These are phyloP conservation scores for Argyra leucocephala DNA, from an alignment of 2,888 invertebrate species.

Conservation along the genomic window DNA sequence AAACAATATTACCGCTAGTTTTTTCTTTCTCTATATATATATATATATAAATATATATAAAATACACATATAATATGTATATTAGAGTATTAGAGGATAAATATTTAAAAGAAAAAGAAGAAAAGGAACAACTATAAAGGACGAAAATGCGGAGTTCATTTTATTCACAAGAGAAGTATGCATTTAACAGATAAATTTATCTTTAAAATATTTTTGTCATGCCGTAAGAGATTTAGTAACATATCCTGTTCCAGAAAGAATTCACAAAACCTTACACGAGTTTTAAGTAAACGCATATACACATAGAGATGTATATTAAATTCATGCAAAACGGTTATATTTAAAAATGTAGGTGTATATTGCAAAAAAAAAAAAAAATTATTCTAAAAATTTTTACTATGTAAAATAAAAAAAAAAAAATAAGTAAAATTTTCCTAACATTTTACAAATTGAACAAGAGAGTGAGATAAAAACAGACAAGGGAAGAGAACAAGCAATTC, in stretches of 20 bases:
- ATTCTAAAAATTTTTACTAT: not conserved
- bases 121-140: not conserved
- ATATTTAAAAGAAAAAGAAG: not conserved
- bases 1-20: no score
- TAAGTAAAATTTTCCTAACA: no score
- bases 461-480: not conserved
- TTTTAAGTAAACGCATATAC: not conserved
- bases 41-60: not conserved
- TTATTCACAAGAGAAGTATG: conserved; percentile 6
- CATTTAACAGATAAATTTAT: conserved; percentile 6
- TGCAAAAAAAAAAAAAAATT: not conserved
- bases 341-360: no score
- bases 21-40: no score
- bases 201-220: not conserved
- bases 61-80: no score
- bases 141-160: not conserved
- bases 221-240: conserved; percentile 6
- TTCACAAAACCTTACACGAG: not conserved
- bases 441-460: not conserved
- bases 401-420: no score
- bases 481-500: not conserved
- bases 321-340: not conserved
- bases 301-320: not conserved
- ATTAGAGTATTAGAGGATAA: no score
- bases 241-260: conserved; percentile 1